Conservation (phyloP, 2,797 vertebrate species). For the Prunella strophiata region DNA sequence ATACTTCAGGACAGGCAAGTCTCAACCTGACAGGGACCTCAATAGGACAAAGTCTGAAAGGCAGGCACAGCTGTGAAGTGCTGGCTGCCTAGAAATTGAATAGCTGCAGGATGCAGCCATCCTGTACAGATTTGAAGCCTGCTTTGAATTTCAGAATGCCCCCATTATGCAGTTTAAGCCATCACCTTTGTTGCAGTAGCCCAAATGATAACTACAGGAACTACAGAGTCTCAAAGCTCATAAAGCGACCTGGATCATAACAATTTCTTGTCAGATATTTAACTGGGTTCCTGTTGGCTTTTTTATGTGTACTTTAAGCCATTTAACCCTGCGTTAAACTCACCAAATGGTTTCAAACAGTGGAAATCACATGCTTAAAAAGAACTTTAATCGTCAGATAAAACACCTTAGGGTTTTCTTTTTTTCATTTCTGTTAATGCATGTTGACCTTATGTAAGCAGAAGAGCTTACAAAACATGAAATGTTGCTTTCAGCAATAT, state of each 20-base stretch:
- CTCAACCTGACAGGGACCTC: not conserved
- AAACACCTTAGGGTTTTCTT: not conserved
- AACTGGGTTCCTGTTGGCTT: not conserved
- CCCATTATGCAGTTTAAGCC: rapidly evolving
- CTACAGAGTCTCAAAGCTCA: not conserved
- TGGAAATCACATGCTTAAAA: not conserved
- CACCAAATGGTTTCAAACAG: not conserved
- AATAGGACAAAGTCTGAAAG: not conserved
- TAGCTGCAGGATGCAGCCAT: not conserved
- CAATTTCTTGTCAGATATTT: not conserved
- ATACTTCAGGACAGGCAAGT: not conserved
- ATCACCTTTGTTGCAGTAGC: not conserved
- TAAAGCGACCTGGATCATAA: not conserved
- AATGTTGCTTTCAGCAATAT: not conserved
- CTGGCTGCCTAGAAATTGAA: not conserved
- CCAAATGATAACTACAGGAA: not conserved
- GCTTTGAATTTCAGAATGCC: not conserved
- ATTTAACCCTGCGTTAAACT: not conserved
- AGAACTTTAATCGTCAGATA: not conserved
- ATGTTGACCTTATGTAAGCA: not conserved
- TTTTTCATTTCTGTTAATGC: not conserved
- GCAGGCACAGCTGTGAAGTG: not conserved
- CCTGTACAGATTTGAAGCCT: not conserved
- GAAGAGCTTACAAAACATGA: not conserved
- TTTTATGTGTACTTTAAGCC: not conserved